Evolutionary conservation across 2,888 invertebrate species (phyloP).

Genomic region (Erebia ligea): DNA sequence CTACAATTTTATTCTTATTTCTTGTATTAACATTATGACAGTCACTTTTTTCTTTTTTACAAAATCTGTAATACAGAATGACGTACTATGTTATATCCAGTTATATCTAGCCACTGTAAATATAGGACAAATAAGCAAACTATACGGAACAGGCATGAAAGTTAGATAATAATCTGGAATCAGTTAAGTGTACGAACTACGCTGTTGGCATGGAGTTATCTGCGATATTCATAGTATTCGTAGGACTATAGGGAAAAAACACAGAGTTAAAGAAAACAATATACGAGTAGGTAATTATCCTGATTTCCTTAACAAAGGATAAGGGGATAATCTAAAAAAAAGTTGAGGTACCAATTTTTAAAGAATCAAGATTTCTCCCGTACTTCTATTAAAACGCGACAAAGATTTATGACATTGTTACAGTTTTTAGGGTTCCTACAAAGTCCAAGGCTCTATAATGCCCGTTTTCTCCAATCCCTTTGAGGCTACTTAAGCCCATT

Average conservation of each 20-base stretch:
- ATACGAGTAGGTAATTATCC: not conserved
- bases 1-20: too few species aligned
- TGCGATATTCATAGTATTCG: not conserved
- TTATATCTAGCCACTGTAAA: constrained; percentile 4
- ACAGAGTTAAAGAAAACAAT: not conserved
- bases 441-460: too few species aligned
- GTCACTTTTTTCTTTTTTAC: too few species aligned
- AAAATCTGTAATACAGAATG: not conserved
- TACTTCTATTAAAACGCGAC: too few species aligned
- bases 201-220: constrained; percentile 21
- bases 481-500: too few species aligned
- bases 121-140: constrained; percentile 20
- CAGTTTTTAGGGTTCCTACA: too few species aligned
- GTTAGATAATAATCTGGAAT: constrained; percentile 14
- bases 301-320: not conserved
- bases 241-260: not conserved
- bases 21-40: too few species aligned
- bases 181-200: constrained; percentile 1
- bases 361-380: too few species aligned
- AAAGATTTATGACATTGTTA: too few species aligned
- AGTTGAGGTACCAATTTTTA: too few species aligned
- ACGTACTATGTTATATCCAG: not conserved
- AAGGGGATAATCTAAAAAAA: too few species aligned
- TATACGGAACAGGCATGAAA: constrained; percentile 17
- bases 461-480: too few species aligned